Evolutionary conservation across 2,888 invertebrate species (phyloP).

Genomic region (Anthophora plumipes): DNA sequence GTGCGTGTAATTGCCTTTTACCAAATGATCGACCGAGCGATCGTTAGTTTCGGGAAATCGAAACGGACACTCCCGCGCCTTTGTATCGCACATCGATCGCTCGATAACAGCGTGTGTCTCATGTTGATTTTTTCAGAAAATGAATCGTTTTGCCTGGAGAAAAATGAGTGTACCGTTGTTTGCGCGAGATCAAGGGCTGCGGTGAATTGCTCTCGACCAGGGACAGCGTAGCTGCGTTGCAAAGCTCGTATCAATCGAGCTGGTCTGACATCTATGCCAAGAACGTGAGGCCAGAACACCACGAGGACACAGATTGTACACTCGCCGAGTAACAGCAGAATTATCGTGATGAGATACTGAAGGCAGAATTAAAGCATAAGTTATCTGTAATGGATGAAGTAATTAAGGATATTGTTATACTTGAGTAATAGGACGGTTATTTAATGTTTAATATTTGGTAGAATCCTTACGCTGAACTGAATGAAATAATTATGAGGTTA

Average conservation of each 20-base stretch:
- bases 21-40: not conserved
- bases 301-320: conserved; percentile 90
- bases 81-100: not conserved
- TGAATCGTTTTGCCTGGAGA: not conserved
- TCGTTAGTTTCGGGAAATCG: conserved; percentile 3
- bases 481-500: not conserved
- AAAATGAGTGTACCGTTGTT: conserved; percentile 82
- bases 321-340: conserved; percentile 89
- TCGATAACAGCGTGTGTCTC: not conserved
- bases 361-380: conserved; percentile 69
- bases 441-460: not conserved
- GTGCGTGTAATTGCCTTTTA: conserved; percentile 39
- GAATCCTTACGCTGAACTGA: not conserved
- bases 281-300: conserved; percentile 91
- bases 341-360: conserved; percentile 90
- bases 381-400: not conserved
- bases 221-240: conserved; percentile 91
- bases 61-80: conserved; percentile 10
- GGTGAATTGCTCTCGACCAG: conserved; percentile 90
- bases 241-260: conserved; percentile 89
- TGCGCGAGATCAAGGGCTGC: conserved; percentile 93
- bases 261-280: conserved; percentile 89
- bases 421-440: not conserved
- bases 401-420: conserved; percentile 5
- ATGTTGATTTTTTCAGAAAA: not conserved